phyloP scores from a whole-genome alignment of 1,140 invertebrate genomes.

The Pseudachorutes palmiensis region DNA sequence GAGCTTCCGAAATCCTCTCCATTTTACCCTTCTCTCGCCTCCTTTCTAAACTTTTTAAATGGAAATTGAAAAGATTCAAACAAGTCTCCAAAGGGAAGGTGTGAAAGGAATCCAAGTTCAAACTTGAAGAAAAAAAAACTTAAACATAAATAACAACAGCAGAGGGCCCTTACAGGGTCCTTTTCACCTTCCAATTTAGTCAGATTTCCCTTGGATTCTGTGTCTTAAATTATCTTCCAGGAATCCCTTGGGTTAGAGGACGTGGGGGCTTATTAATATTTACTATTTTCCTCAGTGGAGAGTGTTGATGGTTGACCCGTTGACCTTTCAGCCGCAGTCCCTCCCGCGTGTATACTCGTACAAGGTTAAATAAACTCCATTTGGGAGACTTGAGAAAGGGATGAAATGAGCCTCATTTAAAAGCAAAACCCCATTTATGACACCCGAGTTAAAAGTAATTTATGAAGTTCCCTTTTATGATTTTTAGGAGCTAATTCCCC shows the following conservation, averaged over 20 bases:
- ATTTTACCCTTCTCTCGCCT: background rate
- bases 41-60: background rate
- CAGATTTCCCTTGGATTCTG: background rate
- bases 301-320: conserved; percentile 6
- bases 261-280: conserved; percentile 1
- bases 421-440: conserved; percentile 8
- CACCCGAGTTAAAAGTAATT: conserved; percentile 3
- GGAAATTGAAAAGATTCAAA: conserved; percentile 7
- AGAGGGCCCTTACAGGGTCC: background rate
- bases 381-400: background rate
- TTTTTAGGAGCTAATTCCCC: conserved; percentile 6
- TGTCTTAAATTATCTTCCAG: conserved; percentile 2
- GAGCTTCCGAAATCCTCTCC: background rate
- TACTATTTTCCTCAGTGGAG: background rate
- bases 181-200: background rate
- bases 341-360: background rate
- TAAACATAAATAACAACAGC: background rate
- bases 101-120: background rate
- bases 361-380: conserved; percentile 5
- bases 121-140: conserved; percentile 4
- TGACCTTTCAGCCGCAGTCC: background rate
- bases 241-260: background rate
- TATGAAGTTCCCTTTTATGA: background rate
- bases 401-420: conserved; percentile 1
- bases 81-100: conserved; percentile 7